Conservation (phyloP, 2,797 vertebrate species). For the Valencia hispanica region DNA sequence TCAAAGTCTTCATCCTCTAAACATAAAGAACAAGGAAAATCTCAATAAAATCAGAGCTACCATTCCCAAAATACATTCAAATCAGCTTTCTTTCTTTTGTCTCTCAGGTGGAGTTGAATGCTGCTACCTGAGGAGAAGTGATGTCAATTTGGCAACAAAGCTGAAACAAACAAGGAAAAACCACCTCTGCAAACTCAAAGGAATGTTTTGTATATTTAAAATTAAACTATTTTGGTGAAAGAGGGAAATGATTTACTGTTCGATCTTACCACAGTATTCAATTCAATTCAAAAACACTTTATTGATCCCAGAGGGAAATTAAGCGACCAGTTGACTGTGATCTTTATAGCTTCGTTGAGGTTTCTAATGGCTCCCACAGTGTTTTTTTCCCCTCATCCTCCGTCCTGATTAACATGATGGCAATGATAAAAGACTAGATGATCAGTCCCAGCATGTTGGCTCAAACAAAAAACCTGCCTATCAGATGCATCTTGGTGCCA, state of each 20-base stretch:
- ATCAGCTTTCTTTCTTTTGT: not conserved
- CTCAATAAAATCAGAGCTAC: too few relatives aligned
- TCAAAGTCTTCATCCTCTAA: too few relatives aligned
- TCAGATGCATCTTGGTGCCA: not conserved
- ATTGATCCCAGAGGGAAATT: too few relatives aligned
- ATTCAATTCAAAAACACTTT: too few relatives aligned
- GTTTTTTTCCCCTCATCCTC: not conserved
- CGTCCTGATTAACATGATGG: not conserved
- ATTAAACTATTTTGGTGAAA: not conserved
- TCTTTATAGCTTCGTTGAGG: not conserved
- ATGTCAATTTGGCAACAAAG: too few relatives aligned
- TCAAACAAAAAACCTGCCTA: not conserved
- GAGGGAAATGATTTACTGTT: not conserved
- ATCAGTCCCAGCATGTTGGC: conserved; percentile 3
- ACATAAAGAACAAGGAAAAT: too few relatives aligned
- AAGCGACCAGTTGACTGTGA: not conserved
- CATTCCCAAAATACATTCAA: not conserved
- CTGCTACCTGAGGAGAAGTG: not conserved
- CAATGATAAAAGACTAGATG: conserved; percentile 1
- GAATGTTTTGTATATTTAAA: not conserved
- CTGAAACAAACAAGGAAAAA: not conserved
- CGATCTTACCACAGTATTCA: conserved; percentile 5
- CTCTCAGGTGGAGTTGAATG: not conserved
- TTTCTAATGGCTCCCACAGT: rapidly evolving
- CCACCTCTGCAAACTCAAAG: not conserved